Evolutionary conservation across 92 coral and sea anemone genomes (phyloP), one percentile per base, ranked within the genome.

Genomic region (Epizoanthus stellaris): DNA sequence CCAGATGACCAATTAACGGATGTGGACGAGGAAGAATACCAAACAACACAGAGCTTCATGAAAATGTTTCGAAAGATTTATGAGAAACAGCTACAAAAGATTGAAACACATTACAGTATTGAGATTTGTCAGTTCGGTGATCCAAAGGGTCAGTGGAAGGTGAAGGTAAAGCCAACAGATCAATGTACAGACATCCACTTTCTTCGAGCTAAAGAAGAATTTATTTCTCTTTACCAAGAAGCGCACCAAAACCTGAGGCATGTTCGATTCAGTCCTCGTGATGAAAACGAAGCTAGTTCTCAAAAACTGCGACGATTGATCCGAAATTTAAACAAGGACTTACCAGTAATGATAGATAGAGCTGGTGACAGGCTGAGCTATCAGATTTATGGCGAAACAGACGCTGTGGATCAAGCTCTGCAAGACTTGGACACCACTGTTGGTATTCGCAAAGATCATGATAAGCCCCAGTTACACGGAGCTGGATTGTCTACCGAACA

Each of bases 221-320:
- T 86, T 42, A 70, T 86, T 58, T 0, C 11, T 11, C 59, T 86
- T 11, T 86, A 77, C 76, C 89, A 86, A 86, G 19, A 67, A 38
- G 77, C 67, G 45, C 39, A 68, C 40, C 49, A 30, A 0, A 77
- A 79, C 42, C 1, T 62, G n/a, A 4, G 2, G 49, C 80, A 34
- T 68, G 85, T 77, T 39, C 42, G 21, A 13, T 66, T 76, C 59
- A 25, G 53, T 7, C 9, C 58, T 59, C n/a, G 67, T 15, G n/a
- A 69, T 12, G 30, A 67, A 45, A 62, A 4, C 4, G 9, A 23
- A 2, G 52, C 11, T 20, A 47, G 20, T 2, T 6, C 13, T 4
- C 10, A 12, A 4, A 79, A 63, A 30, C 58, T 77, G 19, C 21
- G 67, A 13, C n/a, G 19, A 15, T 20, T 20, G 12, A 63, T 80